Percentiles rank a stretch among this genome's conserved stretches.
These are phyloP conservation scores for Nothoprocta perdicaria DNA, from an alignment of 2,113 vertebrate genomes.

Conservation along the genomic window DNA sequence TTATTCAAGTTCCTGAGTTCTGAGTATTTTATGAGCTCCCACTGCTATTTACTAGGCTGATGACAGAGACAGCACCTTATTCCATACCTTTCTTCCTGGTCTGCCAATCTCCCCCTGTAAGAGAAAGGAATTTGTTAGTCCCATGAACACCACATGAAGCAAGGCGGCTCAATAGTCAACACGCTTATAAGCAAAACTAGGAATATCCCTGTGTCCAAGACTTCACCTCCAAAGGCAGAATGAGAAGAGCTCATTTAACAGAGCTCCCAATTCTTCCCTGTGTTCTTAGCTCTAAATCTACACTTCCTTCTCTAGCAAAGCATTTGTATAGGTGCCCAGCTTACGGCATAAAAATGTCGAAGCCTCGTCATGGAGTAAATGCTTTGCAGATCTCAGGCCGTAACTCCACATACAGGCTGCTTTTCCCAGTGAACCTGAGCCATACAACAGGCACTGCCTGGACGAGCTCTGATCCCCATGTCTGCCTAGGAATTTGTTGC, in stretches of 20 bases:
- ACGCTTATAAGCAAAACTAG: neutral
- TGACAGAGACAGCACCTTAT: neutral
- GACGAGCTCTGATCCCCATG: accelerated
- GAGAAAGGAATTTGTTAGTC: slow-evolving; percentile 65
- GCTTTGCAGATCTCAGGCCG: neutral
- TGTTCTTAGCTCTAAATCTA: neutral
- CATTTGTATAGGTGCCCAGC: accelerated
- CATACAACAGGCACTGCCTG: neutral
- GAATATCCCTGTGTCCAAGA: neutral
- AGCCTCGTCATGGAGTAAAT: neutral
- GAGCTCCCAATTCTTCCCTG: neutral
- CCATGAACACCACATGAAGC: neutral
- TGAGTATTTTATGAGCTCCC: neutral
- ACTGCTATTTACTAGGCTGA: neutral
- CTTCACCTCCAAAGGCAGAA: neutral
- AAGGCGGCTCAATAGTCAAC: neutral
- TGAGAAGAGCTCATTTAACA: neutral
- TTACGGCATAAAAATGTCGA: neutral
- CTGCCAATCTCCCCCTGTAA: slow-evolving; percentile 95
- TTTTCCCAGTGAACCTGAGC: neutral
- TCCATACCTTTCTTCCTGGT: slow-evolving; percentile 96
- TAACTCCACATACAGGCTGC: neutral
- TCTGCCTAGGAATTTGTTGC: neutral
- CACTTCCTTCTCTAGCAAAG: neutral
- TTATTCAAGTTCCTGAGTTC: neutral